Evolutionary conservation across 2,113 vertebrate genomes (phyloP).

Genomic region (Ornithorhynchus anatinus): DNA sequence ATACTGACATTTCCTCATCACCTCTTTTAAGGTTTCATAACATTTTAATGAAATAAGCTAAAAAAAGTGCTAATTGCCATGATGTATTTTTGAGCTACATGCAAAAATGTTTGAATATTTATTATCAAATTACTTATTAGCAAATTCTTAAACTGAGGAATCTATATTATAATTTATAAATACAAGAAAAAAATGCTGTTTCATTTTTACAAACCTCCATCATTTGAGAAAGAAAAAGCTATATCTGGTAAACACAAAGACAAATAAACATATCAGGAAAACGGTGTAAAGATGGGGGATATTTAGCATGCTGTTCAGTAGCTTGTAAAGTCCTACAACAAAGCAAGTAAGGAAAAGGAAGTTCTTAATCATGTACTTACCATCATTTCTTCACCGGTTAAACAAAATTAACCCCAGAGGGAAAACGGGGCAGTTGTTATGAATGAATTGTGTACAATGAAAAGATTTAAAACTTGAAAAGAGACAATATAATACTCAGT

Average conservation of each 20-base stretch:
- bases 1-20: constrained; percentile 20
- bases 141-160: constrained; percentile 12
- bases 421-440: neutral
- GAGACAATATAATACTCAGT: neutral
- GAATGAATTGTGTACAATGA: neutral
- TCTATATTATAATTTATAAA: constrained; percentile 18
- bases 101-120: constrained; percentile 18
- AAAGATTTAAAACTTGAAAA: neutral
- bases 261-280: constrained; percentile 14
- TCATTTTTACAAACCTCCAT: neutral
- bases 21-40: constrained; percentile 42
- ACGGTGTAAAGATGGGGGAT: no score
- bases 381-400: neutral
- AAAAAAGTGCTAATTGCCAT: constrained; percentile 17
- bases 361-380: neutral
- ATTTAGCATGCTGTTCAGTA: neutral
- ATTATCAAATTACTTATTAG: neutral
- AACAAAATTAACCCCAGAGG: neutral
- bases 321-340: neutral
- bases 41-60: constrained; percentile 19
- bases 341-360: neutral
- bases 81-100: constrained; percentile 12
- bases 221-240: neutral
- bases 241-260: neutral
- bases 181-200: neutral